Percentiles rank a stretch among this genome's conserved stretches.
Evolutionary conservation across 2,888 invertebrate species (phyloP).

Genomic region (Tricholauxania praeusta): DNA sequence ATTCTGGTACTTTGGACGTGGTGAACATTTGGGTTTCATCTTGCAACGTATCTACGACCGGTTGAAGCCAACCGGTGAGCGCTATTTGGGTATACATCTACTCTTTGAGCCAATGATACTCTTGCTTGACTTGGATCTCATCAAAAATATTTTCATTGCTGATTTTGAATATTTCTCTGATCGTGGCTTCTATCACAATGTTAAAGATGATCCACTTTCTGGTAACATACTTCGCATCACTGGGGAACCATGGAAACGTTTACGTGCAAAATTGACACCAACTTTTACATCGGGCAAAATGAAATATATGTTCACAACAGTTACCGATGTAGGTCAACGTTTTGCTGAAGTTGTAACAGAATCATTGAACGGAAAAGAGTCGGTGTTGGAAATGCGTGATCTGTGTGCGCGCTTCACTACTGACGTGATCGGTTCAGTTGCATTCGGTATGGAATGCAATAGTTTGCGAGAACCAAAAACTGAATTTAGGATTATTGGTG

Average conservation of each 20-base stretch:
- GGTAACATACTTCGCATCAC: conserved; percentile 60
- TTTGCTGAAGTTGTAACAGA: conserved; percentile 13
- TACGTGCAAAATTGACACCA: conserved; percentile 62
- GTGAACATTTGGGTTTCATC: conserved; percentile 18
- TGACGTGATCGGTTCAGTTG: conserved; percentile 68
- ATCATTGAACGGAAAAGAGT: neutral
- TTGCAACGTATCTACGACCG: conserved; percentile 34
- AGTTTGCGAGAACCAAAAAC: conserved; percentile 63
- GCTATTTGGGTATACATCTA: conserved; percentile 32
- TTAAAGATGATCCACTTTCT: conserved; percentile 61
- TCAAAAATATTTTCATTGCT: conserved; percentile 56
- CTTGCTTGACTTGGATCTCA: conserved; percentile 58
- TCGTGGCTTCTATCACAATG: conserved; percentile 61
- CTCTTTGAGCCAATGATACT: conserved; percentile 19
- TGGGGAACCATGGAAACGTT: conserved; percentile 67
- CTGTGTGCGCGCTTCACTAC: conserved; percentile 66
- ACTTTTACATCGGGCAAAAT: conserved; percentile 70
- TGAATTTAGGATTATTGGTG: conserved; percentile 59
- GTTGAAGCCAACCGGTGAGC: conserved; percentile 15
- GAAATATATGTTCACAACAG: conserved; percentile 66
- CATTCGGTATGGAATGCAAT: conserved; percentile 68
- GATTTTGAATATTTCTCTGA: conserved; percentile 65
- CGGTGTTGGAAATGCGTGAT: conserved; percentile 63
- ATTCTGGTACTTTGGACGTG: conserved; percentile 24
- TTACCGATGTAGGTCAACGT: conserved; percentile 44